Percentiles rank a stretch among this genome's conserved stretches.
phyloP scores from a whole-genome alignment of 2,113 vertebrate species.

The Hoplias malabaricus region DNA sequence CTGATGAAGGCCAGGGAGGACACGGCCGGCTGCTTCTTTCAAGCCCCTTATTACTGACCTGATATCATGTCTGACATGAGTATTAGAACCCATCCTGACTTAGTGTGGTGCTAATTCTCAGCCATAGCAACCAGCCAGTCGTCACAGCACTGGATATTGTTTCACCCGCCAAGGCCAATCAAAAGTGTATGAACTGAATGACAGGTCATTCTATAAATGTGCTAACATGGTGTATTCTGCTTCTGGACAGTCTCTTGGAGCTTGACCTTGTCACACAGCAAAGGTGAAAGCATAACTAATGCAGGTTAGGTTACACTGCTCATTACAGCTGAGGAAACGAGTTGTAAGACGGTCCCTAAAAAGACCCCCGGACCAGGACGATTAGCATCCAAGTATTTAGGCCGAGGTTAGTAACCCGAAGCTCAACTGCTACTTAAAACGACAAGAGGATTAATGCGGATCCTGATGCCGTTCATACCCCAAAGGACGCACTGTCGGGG shows the following conservation, averaged over 20 bases:
- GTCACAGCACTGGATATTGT: slow-evolving; percentile 30
- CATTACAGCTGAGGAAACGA: slow-evolving; percentile 35
- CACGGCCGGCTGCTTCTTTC: slow-evolving; percentile 53
- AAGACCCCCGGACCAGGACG: slow-evolving; percentile 1
- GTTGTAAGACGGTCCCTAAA: not conserved
- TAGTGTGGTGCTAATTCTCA: slow-evolving; percentile 45
- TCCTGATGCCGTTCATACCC: slow-evolving; percentile 4
- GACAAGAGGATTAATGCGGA: slow-evolving; percentile 7
- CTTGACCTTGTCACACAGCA: slow-evolving; percentile 31
- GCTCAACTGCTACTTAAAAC: slow-evolving; percentile 4
- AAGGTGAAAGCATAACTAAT: slow-evolving; percentile 13
- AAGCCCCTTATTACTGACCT: slow-evolving; percentile 64
- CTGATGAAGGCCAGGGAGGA: not conserved
- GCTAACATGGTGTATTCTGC: slow-evolving; percentile 18
- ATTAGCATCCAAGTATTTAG: slow-evolving; percentile 14
- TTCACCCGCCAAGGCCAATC: slow-evolving; percentile 34
- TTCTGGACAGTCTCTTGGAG: slow-evolving; percentile 6
- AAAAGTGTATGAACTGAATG: slow-evolving; percentile 41
- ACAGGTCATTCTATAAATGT: slow-evolving; percentile 34
- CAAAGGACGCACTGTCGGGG: slow-evolving; percentile 7
- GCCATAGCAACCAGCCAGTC: slow-evolving; percentile 50
- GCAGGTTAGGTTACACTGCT: slow-evolving; percentile 22
- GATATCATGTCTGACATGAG: slow-evolving; percentile 59
- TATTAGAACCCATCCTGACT: slow-evolving; percentile 50
- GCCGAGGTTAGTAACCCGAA: slow-evolving; percentile 8